Evolutionary conservation across 2,888 invertebrate genomes (phyloP), one percentile per base, ranked within the genome.

Genomic region (Scotopteryx bipunctaria): DNA sequence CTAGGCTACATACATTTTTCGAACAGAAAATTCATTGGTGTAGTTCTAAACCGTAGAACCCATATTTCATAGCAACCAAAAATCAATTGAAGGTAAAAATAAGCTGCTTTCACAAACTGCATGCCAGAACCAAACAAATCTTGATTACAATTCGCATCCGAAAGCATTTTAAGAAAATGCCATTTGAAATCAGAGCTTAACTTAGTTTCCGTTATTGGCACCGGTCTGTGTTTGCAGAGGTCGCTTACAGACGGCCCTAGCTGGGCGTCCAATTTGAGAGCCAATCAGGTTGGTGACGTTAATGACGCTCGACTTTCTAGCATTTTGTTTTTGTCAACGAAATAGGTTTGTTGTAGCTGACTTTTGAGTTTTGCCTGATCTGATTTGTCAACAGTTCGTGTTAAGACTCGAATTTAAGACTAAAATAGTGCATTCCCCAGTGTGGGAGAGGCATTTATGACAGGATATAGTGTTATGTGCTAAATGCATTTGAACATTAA

Each of bases 181-280:
- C 29, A 23, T 49, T 36, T 36, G 29, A 23, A 36, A 42, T 48
- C 29, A 31, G 29, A 49, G 31, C 42, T 41, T 42, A 29, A 35
- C 42, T 36, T 42, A 37, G 37, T 49, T 42, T 43, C 37, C 42
- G 36, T 23, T 42, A 48, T 49, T 49, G 49, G 49, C 42, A 42
- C 42, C 36, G 31, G 23, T 14, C 36, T 13, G 29, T 42, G 49
- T 32, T 49, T 37, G 29, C 21, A 1, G 13, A 29, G 32, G n/a
- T n/a, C 25, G 36, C 16, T 17, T 42, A 31, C 25, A 31, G 49
- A 43, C 42, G 6, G 17, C 3, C 46, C 40, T 17, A 49, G 35
- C 29, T 35, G 27, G 16, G 6, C 21, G 16, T 38, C 48, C 48
- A 36, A 42, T 35, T 35, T 23, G 29, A n/a, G 29, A 48, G 21